Evolutionary conservation across 2,797 vertebrate genomes (phyloP), one percentile per base, ranked within the genome.

Genomic region (Hemibagrus guttatus): DNA sequence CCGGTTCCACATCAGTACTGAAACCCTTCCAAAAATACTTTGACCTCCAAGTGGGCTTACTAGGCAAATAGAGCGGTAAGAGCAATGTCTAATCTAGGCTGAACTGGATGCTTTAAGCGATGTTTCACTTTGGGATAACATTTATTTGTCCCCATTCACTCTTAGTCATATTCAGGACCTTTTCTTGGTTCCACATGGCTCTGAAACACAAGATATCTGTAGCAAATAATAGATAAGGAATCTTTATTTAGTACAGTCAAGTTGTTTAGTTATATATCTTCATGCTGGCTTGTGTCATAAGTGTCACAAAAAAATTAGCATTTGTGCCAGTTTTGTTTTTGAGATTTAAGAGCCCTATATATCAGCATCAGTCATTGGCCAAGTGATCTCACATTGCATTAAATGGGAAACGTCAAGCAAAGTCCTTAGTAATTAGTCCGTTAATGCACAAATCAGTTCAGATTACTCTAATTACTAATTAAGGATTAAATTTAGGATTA

Each of bases 31-130:
- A 86, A 56, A 84, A 89, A 81, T 84, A 89, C 85, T 85, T 74
- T 81, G 80, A 88, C 89, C 81, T 86, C 81, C 83, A 81, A 85
- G 83, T 89, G 87, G 59, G 59, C 82, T 89, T 90, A 78, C 82
- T 81, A 81, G 85, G 86, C 87, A 90, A 90, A 88, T 90, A 79
- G 85, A 84, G 87, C 83, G 72, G 61, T 81, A 64, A 84, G 74
- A 86, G 86, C 83, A 86, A 78, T 74, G 76, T 80, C 74, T 88
- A 83, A 89, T 86, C 74, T 88, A 59, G 84, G 74, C 75, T 71
- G 75, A 88, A 87, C 71, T 76, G 86, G 58, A 66, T 83, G 82
- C 85, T 84, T 72, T 56, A 84, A 83, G 82, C 82, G 12, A 71
- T 83, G 66, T 71, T 83, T 83, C 66, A 83, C 82, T 83, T 83